Conservation (phyloP, 2,888 invertebrate species). For the Hirtodrosophila trivittata region DNA sequence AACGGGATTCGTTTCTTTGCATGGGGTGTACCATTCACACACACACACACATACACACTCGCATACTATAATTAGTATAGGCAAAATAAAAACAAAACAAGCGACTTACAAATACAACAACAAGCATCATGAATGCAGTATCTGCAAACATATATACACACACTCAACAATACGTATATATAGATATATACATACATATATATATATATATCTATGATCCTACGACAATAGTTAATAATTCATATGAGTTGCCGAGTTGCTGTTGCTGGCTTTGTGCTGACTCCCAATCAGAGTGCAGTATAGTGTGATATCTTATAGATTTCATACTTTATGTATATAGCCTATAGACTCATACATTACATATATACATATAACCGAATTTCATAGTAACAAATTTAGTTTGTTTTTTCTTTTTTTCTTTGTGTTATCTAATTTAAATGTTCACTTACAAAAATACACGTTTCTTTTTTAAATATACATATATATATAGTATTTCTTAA, state of each 20-base stretch:
- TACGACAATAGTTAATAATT: conserved; percentile 58
- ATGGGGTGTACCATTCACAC: neutral
- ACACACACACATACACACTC: conserved; percentile 15
- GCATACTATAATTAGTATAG: neutral
- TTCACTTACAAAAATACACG: conserved; percentile 49
- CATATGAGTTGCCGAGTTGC: conserved; percentile 3
- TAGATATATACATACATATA: too few relatives aligned
- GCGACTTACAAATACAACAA: conserved; percentile 20
- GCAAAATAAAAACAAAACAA: conserved; percentile 19
- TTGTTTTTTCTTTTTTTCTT: conserved; percentile 5
- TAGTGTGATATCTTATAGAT: conserved; percentile 30
- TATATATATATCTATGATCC: conserved; percentile 25
- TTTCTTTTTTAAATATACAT: conserved; percentile 3
- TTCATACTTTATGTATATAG: conserved; percentile 16
- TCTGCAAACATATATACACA: too few relatives aligned
- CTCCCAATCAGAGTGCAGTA: conserved; percentile 8
- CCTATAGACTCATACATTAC: neutral
- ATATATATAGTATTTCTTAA: neutral
- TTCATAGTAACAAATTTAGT: too few relatives aligned
- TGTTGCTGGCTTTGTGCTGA: conserved; percentile 20
- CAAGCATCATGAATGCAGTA: conserved; percentile 11
- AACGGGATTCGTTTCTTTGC: neutral
- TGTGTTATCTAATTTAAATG: conserved; percentile 18
- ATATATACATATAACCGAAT: conserved; percentile 9
- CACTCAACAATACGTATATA: too few relatives aligned